These are phyloP conservation scores for Dendrocopos noguchii DNA, from an alignment of 2,113 vertebrate genomes.

Conservation along the genomic window DNA sequence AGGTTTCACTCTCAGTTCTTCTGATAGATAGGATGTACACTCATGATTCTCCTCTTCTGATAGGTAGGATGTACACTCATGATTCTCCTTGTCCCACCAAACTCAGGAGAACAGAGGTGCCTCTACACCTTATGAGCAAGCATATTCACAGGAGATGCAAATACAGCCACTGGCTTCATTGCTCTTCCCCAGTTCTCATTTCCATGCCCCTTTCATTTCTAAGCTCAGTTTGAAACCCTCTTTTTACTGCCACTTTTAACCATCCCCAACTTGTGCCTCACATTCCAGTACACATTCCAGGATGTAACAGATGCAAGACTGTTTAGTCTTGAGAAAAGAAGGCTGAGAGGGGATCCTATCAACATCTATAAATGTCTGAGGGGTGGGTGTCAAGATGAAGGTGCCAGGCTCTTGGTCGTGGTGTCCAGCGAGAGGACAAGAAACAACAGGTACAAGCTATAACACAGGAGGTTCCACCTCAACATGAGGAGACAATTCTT, in stretches of 20 bases:
- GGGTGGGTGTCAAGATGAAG: no score
- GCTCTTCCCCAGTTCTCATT: background rate
- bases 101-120: background rate
- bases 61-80: background rate
- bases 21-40: background rate
- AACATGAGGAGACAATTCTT: no score
- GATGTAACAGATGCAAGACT: background rate
- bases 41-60: background rate
- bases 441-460: no score
- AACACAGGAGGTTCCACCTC: no score
- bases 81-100: background rate
- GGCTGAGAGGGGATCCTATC: no score
- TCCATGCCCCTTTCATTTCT: background rate
- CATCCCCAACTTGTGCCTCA: background rate
- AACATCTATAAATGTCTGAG: no score
- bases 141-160: background rate
- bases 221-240: background rate
- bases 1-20: background rate
- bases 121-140: background rate
- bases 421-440: no score
- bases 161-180: background rate
- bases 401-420: no score
- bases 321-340: no score
- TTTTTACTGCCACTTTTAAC: background rate
- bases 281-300: background rate